Evolutionary conservation across 2,888 invertebrate species (phyloP).

Genomic region (Mesochorus sp.): DNA sequence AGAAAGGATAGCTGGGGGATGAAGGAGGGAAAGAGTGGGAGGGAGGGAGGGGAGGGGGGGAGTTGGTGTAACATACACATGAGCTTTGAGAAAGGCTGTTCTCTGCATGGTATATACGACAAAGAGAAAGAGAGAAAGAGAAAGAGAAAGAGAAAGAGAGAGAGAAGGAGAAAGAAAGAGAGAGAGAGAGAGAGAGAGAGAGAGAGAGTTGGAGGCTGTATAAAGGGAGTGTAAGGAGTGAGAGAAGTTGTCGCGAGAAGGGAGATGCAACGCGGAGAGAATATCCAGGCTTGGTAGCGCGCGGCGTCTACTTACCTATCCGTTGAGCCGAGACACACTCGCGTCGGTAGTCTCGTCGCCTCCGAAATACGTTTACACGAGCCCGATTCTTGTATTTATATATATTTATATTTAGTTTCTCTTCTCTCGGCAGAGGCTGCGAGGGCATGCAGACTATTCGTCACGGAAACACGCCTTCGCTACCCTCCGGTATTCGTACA

Average conservation of each 20-base stretch:
- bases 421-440: slow-evolving; percentile 44
- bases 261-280: slow-evolving; percentile 48
- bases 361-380: slow-evolving; percentile 62
- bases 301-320: slow-evolving; percentile 62
- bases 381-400: slow-evolving; percentile 8
- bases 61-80: slow-evolving; percentile 43
- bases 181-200: no score
- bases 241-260: slow-evolving; percentile 46
- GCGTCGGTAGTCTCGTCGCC: slow-evolving; percentile 63
- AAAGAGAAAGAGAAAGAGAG: no score
- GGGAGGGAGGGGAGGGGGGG: background rate
- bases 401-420: background rate
- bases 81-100: slow-evolving; percentile 56
- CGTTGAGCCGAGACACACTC: slow-evolving; percentile 63
- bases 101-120: slow-evolving; percentile 26
- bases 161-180: no score
- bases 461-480: slow-evolving; percentile 62
- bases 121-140: no score
- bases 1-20: slow-evolving; percentile 8
- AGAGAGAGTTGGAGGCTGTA: background rate
- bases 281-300: slow-evolving; percentile 53
- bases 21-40: no score
- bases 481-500: slow-evolving; percentile 27
- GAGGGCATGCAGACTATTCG: slow-evolving; percentile 61
- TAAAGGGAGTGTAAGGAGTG: slow-evolving; percentile 30